phyloP scores from a whole-genome alignment of 2,797 vertebrate species.

The Meriones psammophilus region DNA sequence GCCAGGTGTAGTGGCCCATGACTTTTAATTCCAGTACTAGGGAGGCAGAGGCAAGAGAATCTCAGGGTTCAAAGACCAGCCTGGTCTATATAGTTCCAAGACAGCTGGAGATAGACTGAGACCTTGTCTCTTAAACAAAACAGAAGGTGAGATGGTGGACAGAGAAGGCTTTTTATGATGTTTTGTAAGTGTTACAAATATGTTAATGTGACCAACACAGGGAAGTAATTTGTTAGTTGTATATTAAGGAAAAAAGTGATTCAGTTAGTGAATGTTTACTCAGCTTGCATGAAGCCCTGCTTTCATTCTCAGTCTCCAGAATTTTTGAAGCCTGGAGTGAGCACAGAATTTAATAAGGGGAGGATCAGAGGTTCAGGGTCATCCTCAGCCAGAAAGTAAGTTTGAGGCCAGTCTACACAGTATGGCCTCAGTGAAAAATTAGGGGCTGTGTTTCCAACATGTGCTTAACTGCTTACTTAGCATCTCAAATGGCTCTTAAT shows the following conservation, averaged over 20 bases:
- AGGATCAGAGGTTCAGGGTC: background rate
- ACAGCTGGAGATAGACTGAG: background rate
- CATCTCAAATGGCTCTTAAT: slow-evolving; percentile 35
- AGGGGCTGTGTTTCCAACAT: background rate
- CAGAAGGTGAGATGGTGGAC: background rate
- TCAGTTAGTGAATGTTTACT: background rate
- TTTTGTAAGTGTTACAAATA: slow-evolving; percentile 9
- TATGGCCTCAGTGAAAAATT: background rate
- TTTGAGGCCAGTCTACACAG: background rate
- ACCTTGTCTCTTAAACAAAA: background rate
- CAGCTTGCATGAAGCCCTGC: background rate
- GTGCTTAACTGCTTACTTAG: slow-evolving; percentile 19
- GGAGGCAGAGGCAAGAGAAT: background rate
- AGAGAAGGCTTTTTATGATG: background rate
- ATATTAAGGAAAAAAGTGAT: background rate
- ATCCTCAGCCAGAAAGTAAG: background rate
- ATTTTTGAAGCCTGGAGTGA: background rate
- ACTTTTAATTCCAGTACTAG: background rate
- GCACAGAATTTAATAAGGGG: background rate
- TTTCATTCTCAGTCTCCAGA: background rate
- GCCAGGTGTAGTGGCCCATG: too few species aligned
- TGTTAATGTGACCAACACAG: background rate
- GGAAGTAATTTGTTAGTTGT: background rate
- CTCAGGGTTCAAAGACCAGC: background rate
- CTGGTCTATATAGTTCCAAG: background rate